These are phyloP conservation scores for Psittacus erithacus DNA, from an alignment of 2,113 vertebrate genomes.

Conservation along the genomic window DNA sequence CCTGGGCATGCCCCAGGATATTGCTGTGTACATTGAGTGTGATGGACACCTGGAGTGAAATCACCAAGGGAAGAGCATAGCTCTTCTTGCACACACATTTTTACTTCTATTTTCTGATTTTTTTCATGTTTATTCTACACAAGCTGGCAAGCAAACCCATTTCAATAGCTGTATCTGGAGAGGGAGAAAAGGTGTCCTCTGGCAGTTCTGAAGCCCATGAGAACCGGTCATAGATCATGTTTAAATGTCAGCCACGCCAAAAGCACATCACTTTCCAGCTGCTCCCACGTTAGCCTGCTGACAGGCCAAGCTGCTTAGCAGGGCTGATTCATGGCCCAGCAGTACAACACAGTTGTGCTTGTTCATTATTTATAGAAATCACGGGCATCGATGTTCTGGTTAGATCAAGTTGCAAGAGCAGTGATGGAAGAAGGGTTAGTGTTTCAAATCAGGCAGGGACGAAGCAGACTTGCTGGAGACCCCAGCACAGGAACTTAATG, in stretches of 20 bases:
- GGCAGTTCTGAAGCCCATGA: not conserved
- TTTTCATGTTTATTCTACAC: not conserved
- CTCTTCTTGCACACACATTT: not conserved
- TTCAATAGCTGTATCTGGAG: not conserved
- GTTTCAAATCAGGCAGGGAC: not conserved
- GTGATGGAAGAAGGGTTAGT: not conserved
- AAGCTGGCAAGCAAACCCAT: not conserved
- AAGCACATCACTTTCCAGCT: constrained; percentile 10
- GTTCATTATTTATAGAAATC: constrained; percentile 28
- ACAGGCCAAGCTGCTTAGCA: not conserved
- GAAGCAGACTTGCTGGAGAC: not conserved
- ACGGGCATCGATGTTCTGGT: not conserved
- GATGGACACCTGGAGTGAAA: not conserved
- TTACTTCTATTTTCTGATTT: not conserved
- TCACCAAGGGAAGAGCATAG: fast-evolving
- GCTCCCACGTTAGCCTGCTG: not conserved
- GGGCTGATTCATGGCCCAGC: constrained; percentile 7
- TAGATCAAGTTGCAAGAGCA: not conserved
- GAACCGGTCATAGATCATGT: not conserved
- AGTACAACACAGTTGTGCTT: not conserved
- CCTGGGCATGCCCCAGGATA: fast-evolving
- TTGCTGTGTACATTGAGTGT: fast-evolving
- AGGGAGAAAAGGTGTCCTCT: not conserved
- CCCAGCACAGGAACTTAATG: not conserved
- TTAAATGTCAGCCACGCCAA: not conserved